phyloP scores from a whole-genome alignment of 1,140 invertebrate species.

The Rhysida immarginata region DNA sequence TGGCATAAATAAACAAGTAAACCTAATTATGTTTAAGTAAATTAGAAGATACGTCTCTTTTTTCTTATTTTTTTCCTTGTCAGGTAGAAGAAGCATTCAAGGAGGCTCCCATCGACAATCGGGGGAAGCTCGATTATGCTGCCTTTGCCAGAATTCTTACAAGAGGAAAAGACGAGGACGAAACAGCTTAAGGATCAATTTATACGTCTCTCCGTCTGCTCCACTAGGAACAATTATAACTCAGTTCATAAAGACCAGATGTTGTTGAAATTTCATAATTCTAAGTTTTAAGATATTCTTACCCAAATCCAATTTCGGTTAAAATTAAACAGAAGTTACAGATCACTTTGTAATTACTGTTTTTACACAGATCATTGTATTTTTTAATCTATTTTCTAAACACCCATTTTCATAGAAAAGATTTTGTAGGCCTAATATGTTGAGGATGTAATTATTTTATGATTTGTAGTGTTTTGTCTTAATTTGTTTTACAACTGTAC shows the following conservation, averaged over 20 bases:
- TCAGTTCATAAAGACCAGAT: not conserved
- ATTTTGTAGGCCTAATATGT: too few species aligned
- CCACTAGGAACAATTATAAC: not conserved
- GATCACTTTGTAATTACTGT: not conserved
- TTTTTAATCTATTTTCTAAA: too few species aligned
- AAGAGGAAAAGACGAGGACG: constrained; percentile 9
- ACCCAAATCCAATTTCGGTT: not conserved
- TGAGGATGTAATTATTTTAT: too few species aligned
- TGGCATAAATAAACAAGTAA: not conserved
- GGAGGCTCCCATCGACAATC: constrained; percentile 4
- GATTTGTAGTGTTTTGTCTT: too few species aligned
- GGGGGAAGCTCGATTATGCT: constrained; percentile 6
- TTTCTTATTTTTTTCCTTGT: not conserved
- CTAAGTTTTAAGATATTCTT: not conserved
- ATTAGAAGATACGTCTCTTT: not conserved
- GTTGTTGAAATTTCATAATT: not conserved
- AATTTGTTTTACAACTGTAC: too few species aligned
- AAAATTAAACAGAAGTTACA: not conserved
- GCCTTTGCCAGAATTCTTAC: constrained; percentile 9
- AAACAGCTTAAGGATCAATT: not conserved
- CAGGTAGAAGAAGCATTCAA: constrained; percentile 9
- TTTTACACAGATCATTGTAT: not conserved
- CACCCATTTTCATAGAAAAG: too few species aligned
- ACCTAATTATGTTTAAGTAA: constrained; percentile 1
- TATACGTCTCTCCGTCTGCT: too few species aligned